Conservation (phyloP, 2,797 vertebrate genomes). For the Salmo trutta region DNA sequence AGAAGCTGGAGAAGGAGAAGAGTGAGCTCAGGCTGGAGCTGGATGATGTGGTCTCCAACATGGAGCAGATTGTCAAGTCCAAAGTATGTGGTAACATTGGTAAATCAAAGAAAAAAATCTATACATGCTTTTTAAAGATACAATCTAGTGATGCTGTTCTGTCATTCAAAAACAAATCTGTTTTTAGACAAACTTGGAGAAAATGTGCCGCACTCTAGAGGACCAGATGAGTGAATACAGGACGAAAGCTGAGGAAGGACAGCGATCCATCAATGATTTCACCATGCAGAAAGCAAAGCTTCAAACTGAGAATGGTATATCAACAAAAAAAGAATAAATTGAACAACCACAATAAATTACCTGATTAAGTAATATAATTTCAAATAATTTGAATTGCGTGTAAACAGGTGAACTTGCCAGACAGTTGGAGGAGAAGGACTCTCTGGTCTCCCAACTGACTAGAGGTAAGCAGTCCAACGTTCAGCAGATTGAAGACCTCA, state of each 20-base stretch:
- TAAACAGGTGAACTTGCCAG: conserved; percentile 78
- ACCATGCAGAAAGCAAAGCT: conserved; percentile 84
- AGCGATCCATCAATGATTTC: conserved; percentile 80
- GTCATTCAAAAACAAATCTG: too few species aligned
- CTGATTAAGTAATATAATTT: too few species aligned
- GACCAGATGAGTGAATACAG: conserved; percentile 84
- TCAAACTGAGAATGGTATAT: conserved; percentile 84
- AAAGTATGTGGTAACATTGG: conserved; percentile 71
- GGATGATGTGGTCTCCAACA: conserved; percentile 82
- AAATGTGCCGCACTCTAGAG: conserved; percentile 84
- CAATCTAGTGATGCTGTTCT: too few species aligned
- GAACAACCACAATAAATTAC: background rate
- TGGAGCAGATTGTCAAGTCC: conserved; percentile 79
- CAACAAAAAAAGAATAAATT: background rate
- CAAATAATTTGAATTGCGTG: background rate
- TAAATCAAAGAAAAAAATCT: background rate
- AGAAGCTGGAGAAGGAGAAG: conserved; percentile 80
- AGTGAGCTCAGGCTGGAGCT: conserved; percentile 77
- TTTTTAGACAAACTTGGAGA: conserved; percentile 80
- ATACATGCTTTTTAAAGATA: too few species aligned
- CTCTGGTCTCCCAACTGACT: conserved; percentile 84
- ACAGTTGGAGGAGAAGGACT: conserved; percentile 86
- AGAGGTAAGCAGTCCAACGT: conserved; percentile 87
- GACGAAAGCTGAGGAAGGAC: conserved; percentile 81
- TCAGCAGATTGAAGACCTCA: conserved; percentile 88